Base-by-base conservation (phyloP, 2,113 vertebrate genomes). In the Semicossyphus pulcher region DNA sequence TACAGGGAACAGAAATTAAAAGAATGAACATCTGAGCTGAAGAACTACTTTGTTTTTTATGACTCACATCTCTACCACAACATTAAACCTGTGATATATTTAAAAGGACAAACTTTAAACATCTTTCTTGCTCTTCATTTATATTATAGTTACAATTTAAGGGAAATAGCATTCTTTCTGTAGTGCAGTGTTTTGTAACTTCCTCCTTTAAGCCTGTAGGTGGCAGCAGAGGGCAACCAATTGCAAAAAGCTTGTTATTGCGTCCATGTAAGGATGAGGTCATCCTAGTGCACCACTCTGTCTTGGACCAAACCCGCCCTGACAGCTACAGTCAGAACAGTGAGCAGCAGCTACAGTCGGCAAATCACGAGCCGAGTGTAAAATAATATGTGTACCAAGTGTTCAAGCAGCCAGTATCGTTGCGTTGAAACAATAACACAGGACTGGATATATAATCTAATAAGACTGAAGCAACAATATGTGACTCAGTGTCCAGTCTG, bases 211-310 rank as follows among this genome's bases (percentile, higher is more conserved):
- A 11, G 51, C 61, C 89, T 59, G 48, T 82, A 88, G 87, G 72
- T 79, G 89, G 90, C 81, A 70, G 83, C 86, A 91, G 57, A 88
- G 25, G 73, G 64, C 74, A 83, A 71, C 26, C 26, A 59, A 54
- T 74, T 3, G 5, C 34, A 14, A 7, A 44, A 2, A n/a, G 8
- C 60, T 81, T 76, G 71, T 80, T 78, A 57, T 78, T 77, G 83
- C 71, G 45, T 81, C 82, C 72, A 53, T 80, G 26, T 45, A 64
- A 72, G 36, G 81, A 91, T 92, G 89, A 91, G 87, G 86, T 92
- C 90, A 88, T 89, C 62, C 52, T 81, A 47, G 86, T 88, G 87
- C 90, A 90, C 62, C 75, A 84, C 61, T 84, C 59, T 68, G 83
- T 68, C 51, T 26, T 51, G 67, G 72, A 79, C 81, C 72, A 76